phyloP scores from a whole-genome alignment of 2,888 invertebrate genomes.

The Stictocephala bisonia region DNA sequence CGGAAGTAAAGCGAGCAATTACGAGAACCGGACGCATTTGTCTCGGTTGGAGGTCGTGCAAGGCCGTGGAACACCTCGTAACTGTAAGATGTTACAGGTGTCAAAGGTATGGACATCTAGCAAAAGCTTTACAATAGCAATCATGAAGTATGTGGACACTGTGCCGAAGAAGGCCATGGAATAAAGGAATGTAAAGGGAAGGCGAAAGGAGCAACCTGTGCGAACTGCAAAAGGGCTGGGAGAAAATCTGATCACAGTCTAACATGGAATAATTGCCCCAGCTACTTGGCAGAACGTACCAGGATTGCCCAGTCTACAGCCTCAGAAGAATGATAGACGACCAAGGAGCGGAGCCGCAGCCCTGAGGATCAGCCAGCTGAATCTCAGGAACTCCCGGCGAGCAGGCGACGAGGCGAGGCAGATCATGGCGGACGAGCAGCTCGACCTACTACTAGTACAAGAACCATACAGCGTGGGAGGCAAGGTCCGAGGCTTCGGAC shows the following conservation, averaged over 20 bases:
- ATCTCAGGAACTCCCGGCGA: neutral
- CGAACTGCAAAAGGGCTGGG: neutral
- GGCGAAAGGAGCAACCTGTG: neutral
- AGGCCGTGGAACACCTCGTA: too few species aligned
- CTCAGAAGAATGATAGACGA: too few species aligned
- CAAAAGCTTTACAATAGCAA: too few species aligned
- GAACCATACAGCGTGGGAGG: slow-evolving; percentile 8
- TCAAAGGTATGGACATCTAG: too few species aligned
- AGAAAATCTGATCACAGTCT: neutral
- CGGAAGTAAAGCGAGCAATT: neutral
- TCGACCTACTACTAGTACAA: neutral
- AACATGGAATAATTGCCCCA: neutral
- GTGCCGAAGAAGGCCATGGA: neutral
- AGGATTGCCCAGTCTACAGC: neutral
- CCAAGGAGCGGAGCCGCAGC: too few species aligned
- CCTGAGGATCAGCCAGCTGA: slow-evolving; percentile 1
- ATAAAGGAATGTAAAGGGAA: too few species aligned
- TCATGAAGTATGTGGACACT: neutral
- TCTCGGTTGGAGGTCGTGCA: neutral
- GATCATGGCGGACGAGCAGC: neutral
- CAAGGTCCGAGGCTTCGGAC: neutral
- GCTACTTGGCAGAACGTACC: neutral
- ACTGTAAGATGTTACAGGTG: too few species aligned
- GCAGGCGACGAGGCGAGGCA: neutral
- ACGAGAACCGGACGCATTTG: neutral